A percentile compares a stretch with the other conserved stretches of the same genome.
These are phyloP conservation scores for Alca torda DNA, from an alignment of 2,797 vertebrate species.

Conservation along the genomic window DNA sequence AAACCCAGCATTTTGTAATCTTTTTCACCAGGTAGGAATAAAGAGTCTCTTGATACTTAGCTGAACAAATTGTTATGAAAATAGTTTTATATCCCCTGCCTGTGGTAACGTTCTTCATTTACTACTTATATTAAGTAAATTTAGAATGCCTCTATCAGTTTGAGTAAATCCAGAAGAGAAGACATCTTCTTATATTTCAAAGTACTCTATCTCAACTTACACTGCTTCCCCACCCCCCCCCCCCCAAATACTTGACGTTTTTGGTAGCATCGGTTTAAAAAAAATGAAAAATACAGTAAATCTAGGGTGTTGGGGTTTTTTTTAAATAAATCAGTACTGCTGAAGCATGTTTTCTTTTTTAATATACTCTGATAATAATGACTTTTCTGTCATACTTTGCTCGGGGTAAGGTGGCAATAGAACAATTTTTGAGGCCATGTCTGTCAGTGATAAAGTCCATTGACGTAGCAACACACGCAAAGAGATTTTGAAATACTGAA, in stretches of 20 bases:
- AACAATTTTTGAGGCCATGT: background rate
- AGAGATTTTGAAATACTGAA: background rate
- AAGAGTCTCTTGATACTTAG: slow-evolving; percentile 37
- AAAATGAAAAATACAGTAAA: background rate
- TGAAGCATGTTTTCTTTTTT: background rate
- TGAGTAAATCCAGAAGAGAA: slow-evolving; percentile 39
- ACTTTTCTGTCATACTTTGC: background rate
- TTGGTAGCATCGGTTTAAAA: background rate
- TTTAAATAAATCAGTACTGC: background rate
- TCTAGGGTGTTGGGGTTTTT: background rate
- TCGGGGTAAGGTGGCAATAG: background rate
- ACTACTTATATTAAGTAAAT: slow-evolving; percentile 52
- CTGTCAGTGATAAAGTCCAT: background rate
- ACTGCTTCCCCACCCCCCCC: no score
- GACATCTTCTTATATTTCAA: background rate
- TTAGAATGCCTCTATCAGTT: slow-evolving; percentile 40
- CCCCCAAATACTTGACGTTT: background rate
- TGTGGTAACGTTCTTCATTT: slow-evolving; percentile 36
- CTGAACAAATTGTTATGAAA: slow-evolving; percentile 68
- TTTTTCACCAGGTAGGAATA: slow-evolving; percentile 27
- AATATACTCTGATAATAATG: background rate
- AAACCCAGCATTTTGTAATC: slow-evolving; percentile 33
- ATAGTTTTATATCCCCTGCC: slow-evolving; percentile 47
- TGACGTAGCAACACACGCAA: background rate
- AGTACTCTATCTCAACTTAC: background rate